Evolutionary conservation across 2,113 vertebrate species (phyloP).

Genomic region (Anarhynchus alexandrinus): DNA sequence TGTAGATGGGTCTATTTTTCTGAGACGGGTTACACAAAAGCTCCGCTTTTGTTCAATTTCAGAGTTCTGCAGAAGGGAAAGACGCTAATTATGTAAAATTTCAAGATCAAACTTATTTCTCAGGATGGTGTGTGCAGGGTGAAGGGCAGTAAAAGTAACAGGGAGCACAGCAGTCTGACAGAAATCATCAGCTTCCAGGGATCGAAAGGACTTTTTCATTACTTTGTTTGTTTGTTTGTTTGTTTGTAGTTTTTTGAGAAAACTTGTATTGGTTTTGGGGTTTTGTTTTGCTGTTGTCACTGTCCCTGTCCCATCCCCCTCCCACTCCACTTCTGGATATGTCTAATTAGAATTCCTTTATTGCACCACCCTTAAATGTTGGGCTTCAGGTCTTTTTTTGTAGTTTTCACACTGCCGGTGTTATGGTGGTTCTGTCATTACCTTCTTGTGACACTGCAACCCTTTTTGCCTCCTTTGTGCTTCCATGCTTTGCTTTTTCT

Average conservation of each 20-base stretch:
- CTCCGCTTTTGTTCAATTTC: neutral
- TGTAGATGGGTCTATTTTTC: neutral
- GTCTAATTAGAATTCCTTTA: neutral
- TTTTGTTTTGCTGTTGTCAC: neutral
- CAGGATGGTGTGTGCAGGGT: neutral
- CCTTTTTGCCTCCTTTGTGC: neutral
- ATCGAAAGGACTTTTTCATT: neutral
- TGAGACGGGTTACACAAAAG: neutral
- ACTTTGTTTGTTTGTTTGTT: neutral
- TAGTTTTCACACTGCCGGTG: neutral
- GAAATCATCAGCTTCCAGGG: neutral
- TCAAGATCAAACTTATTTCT: neutral
- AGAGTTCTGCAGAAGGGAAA: neutral
- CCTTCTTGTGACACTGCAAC: neutral
- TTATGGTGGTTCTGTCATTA: neutral
- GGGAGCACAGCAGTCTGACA: neutral
- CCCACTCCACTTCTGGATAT: neutral
- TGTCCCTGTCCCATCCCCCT: accelerated
- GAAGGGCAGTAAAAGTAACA: neutral
- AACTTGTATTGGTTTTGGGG: accelerated
- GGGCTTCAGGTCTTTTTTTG: neutral
- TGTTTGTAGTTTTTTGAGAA: neutral
- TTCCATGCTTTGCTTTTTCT: neutral
- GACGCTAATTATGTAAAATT: neutral
- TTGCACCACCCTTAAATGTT: neutral